Evolutionary conservation across 1,140 invertebrate genomes (phyloP), one percentile per base, ranked within the genome.

Genomic region (Varroa destructor): DNA sequence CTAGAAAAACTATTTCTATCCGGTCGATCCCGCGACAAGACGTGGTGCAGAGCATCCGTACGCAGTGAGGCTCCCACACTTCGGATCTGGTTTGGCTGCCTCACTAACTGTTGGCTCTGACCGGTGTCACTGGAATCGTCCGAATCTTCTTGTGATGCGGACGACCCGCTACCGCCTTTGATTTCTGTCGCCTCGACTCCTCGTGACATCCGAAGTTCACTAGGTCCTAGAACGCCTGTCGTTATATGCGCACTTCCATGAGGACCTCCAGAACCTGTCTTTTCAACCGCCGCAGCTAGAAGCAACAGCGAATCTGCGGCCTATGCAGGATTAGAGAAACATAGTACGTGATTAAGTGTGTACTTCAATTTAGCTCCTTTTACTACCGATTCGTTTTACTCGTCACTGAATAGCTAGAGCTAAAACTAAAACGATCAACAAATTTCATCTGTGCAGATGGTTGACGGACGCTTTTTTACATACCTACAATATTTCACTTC

Each of bases 261-360:
- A 37, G 40, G 10, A 67, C 61, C 36, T 67, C 3, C 61, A 67
- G 61, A 12, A 8, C 61, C 61, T 2, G 61, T 37, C 2, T 40
- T 46, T 37, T 12, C 61, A 46, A 37, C 61, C 12, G 61, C 61
- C 61, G 61, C 61, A 46, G 61, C 61, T 40, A 67, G 40, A 37
- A 67, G 61, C 61, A 67, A 67, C 61, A 67, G 37, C 46, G 61
- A 67, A 37, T 67, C 61, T 67, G 61, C 61, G 37, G 61, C 61
- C 61, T 67, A 37, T 3, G 12, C 14, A 40, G 6, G 12, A 58
- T 37, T 6, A 25, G 12, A 25, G 25, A 25, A 25, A 25, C 25
- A 25, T 25, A 25, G 25, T 25, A 25, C 25, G 25, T 25, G 25
- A 25, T 25, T 25, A 25, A 25, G 25, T 25, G 25, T 25, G 25